A percentile compares a stretch with the other conserved stretches of the same genome.
These are phyloP conservation scores for Arremon brunneinucha DNA, from an alignment of 2,797 vertebrate genomes.

Conservation along the genomic window DNA sequence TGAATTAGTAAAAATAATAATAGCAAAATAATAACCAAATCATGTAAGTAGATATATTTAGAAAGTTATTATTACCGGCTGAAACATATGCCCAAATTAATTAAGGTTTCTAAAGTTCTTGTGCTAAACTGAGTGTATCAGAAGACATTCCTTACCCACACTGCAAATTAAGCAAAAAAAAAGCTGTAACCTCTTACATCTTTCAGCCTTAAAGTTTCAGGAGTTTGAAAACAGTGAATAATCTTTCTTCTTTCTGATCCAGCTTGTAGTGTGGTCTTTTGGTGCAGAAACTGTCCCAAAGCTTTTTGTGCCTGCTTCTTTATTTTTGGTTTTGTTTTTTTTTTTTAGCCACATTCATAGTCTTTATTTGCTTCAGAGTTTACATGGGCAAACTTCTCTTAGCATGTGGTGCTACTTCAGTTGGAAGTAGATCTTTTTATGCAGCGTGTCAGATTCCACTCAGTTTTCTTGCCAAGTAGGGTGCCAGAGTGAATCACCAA, in stretches of 20 bases:
- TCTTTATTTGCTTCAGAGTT: background rate
- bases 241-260: background rate
- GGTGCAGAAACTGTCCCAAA: background rate
- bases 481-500: background rate
- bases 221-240: background rate
- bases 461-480: background rate
- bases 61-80: background rate
- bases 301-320: background rate
- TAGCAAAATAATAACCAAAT: background rate
- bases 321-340: background rate
- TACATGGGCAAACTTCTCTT: background rate
- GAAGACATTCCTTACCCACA: background rate
- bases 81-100: background rate
- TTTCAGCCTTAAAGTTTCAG: background rate
- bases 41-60: background rate
- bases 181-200: background rate
- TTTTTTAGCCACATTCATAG: background rate
- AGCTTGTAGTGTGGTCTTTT: background rate
- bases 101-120: background rate
- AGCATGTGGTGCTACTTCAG: background rate
- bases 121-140: background rate
- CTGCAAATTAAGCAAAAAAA: background rate
- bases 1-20: background rate
- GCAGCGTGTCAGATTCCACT: background rate
- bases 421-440: background rate